Base-by-base conservation (phyloP, 2,797 vertebrate genomes). In the Cuculus canorus region DNA sequence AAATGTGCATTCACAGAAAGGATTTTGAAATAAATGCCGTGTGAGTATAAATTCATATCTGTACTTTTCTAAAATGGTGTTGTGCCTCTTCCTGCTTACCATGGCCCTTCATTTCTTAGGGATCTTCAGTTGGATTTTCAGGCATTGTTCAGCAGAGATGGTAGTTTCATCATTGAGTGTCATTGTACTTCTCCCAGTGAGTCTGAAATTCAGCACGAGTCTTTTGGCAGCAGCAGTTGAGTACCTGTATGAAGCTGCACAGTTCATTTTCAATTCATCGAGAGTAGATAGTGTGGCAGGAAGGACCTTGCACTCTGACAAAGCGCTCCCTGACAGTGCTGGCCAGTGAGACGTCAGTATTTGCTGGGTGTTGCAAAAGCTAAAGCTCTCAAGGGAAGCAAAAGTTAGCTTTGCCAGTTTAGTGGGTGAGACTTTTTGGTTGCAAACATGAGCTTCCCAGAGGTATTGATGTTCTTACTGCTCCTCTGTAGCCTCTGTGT, bases 321-420 rank as follows among this genome's bases (percentile, higher is more conserved):
- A 5, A 87, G 33, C 24, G 94, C 35, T 87, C 28, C 30, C 45
- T 82, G 75, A 43, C 35, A 71, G 37, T 22, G 10, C 70, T 94
- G 70, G 73, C 77, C 78, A 92, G 50, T 32, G 77, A 91, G 63
- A 91, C n/a, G 47, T 91, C 65, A 89, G 33, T 93, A 81, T 96
- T 72, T 57, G 50, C 41, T 89, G 5, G 17, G 27, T 80, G 32
- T 71, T 75, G 27, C 72, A 77, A 87, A 92, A 92, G 39, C 64
- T 91, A 1, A 89, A 54, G 32, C 78, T 91, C 37, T 83, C 21
- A 1, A 64, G 45, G n/a, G 33, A 39, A 53, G 61, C 43, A 73
- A 25, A 87, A 94, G 54, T 81, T 50, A 92, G 16, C 60, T 73
- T 65, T 91, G 35, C 30, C 59, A 35, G 30, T 82, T 91, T 39